Percentiles rank a stretch among this genome's conserved stretches.
These are phyloP conservation scores for Eupelmus urozonus DNA, from an alignment of 2,888 invertebrate species.

Conservation along the genomic window DNA sequence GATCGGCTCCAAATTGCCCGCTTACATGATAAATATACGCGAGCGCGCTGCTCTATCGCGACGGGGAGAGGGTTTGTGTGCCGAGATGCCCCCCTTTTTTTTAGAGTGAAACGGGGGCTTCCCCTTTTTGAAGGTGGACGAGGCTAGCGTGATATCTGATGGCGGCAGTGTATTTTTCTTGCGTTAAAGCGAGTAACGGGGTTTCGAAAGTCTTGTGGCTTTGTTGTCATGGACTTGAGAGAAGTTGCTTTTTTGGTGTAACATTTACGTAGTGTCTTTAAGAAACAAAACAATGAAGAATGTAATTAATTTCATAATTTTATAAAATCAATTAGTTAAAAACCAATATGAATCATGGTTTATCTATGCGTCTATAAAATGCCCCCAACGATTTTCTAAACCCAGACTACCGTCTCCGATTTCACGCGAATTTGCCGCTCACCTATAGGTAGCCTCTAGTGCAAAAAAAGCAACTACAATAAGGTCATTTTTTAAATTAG, in stretches of 20 bases:
- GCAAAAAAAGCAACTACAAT: not conserved
- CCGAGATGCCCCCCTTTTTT: not conserved
- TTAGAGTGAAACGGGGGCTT: too few species aligned
- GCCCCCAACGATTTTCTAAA: too few species aligned
- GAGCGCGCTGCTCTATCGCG: slow-evolving; percentile 13
- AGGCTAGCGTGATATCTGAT: slow-evolving; percentile 42
- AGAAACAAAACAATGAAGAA: too few species aligned
- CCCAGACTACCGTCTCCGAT: slow-evolving; percentile 42
- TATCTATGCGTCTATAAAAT: too few species aligned
- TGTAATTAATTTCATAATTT: too few species aligned
- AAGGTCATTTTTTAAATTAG: slow-evolving; percentile 52
- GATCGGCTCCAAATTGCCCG: slow-evolving; percentile 77
- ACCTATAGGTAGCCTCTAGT: not conserved
- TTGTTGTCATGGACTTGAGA: too few species aligned
- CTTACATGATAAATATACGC: slow-evolving; percentile 77
- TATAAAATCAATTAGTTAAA: too few species aligned
- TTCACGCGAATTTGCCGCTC: slow-evolving; percentile 48
- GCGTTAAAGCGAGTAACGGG: not conserved
- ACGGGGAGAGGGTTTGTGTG: not conserved
- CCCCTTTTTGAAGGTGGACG: not conserved
- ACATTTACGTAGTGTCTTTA: too few species aligned
- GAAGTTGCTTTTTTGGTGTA: too few species aligned
- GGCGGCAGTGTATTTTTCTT: slow-evolving; percentile 38
- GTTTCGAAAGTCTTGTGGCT: too few species aligned
- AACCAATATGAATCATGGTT: too few species aligned